A percentile compares a stretch with the other conserved stretches of the same genome.
Conservation (phyloP, 2,113 vertebrate species). For the Zingel zingel region DNA sequence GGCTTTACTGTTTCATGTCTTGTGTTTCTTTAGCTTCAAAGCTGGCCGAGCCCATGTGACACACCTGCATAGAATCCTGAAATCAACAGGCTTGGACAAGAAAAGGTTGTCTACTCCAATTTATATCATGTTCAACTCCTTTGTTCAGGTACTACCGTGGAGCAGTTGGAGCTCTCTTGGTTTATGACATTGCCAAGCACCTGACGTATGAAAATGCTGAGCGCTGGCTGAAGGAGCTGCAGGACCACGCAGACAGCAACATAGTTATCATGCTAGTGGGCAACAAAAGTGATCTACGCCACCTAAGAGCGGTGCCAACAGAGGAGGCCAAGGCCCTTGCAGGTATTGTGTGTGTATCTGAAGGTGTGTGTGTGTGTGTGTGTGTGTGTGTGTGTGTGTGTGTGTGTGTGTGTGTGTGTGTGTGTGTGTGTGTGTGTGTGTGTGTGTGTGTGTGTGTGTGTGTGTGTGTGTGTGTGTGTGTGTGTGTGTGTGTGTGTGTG, state of each 20-base stretch:
- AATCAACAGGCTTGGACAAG: slow-evolving; percentile 7
- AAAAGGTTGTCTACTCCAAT: rapidly evolving
- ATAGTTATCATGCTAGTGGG: slow-evolving; percentile 93
- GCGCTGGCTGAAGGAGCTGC: slow-evolving; percentile 92
- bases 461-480: not conserved
- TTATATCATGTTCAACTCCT: not conserved
- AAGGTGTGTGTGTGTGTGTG: not conserved
- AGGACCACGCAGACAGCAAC: slow-evolving; percentile 90
- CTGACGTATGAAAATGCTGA: slow-evolving; percentile 90
- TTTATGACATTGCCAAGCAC: slow-evolving; percentile 92
- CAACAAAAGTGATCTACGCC: slow-evolving; percentile 88
- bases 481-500: not conserved
- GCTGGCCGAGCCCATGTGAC: not conserved
- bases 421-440: not conserved
- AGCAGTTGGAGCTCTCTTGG: slow-evolving; percentile 88
- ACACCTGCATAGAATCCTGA: not conserved
- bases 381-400: not conserved
- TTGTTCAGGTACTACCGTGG: slow-evolving; percentile 88
- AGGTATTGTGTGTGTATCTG: slow-evolving; percentile 77
- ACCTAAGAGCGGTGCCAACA: slow-evolving; percentile 89
- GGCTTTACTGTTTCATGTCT: not conserved
- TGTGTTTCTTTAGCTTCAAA: not conserved
- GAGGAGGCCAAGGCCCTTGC: slow-evolving; percentile 87
- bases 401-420: not conserved
- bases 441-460: not conserved